These are phyloP conservation scores for Lymantria monacha DNA, from an alignment of 2,888 invertebrate species.

Conservation along the genomic window DNA sequence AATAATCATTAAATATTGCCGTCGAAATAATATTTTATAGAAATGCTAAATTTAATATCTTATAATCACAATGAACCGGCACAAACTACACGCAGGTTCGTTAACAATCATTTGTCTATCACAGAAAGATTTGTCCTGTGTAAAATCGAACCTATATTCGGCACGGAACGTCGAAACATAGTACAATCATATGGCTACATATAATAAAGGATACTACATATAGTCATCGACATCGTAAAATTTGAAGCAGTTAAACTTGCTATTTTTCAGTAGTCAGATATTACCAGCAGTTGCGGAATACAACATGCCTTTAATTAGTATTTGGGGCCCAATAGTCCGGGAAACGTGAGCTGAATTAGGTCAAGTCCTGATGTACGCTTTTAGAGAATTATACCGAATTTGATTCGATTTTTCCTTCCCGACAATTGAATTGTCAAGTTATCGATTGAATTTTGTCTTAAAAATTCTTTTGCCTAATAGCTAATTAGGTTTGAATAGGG, in stretches of 20 bases:
- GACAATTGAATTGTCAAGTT: conserved; percentile 18
- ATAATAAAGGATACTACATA: no score
- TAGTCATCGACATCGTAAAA: no score
- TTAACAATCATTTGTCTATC: no score
- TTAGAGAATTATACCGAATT: conserved; percentile 46
- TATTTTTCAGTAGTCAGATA: conserved; percentile 54
- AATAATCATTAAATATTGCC: no score
- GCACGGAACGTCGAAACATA: no score
- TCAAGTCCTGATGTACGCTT: conserved; percentile 56
- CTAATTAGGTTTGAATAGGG: conserved; percentile 22
- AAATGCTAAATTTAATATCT: no score
- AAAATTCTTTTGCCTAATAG: conserved; percentile 11
- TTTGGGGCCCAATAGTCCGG: conserved; percentile 60
- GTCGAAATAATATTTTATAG: no score
- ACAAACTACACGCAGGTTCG: no score
- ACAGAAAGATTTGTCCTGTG: no score
- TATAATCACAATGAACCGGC: no score
- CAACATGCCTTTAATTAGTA: conserved; percentile 41
- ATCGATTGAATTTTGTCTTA: conserved; percentile 16
- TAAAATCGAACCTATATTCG: no score
- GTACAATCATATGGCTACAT: no score
- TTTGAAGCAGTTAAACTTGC: conserved; percentile 5
- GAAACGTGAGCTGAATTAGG: conserved; percentile 59
- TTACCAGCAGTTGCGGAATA: conserved; percentile 47
- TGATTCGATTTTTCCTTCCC: conserved; percentile 42